Percentiles rank a stretch among this genome's conserved stretches.
These are phyloP conservation scores for Centropus bengalensis DNA, from an alignment of 2,113 vertebrate genomes.

Conservation along the genomic window DNA sequence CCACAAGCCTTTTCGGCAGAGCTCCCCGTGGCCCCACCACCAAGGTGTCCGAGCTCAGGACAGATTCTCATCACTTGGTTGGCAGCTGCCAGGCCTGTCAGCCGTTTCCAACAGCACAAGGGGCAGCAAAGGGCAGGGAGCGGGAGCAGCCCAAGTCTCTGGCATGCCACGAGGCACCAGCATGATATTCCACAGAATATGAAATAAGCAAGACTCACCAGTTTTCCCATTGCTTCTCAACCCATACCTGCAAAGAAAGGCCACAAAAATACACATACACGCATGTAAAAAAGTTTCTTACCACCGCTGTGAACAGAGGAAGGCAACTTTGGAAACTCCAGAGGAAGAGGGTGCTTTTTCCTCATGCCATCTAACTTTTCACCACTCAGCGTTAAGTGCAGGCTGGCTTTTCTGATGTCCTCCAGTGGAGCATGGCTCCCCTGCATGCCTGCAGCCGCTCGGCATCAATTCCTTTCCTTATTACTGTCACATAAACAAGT, in stretches of 20 bases:
- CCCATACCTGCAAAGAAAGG: neutral
- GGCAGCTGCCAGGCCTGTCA: accelerated
- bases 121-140: neutral
- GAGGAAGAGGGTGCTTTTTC: neutral
- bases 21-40: accelerated
- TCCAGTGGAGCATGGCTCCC: neutral
- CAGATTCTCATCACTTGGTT: accelerated
- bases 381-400: neutral
- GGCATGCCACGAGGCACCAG: neutral
- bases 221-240: neutral
- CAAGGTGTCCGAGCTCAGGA: neutral
- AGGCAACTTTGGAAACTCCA: neutral
- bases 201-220: neutral
- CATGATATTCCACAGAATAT: neutral
- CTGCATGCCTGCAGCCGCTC: neutral
- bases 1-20: neutral
- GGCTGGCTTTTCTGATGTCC: neutral
- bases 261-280: neutral
- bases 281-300: neutral
- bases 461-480: neutral
- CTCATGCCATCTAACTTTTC: neutral
- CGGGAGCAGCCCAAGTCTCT: neutral
- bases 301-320: neutral
- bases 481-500: slow-evolving; percentile 30
- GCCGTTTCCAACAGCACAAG: neutral